Evolutionary conservation across 1,140 invertebrate species (phyloP).

Genomic region (Atta colombica): DNA sequence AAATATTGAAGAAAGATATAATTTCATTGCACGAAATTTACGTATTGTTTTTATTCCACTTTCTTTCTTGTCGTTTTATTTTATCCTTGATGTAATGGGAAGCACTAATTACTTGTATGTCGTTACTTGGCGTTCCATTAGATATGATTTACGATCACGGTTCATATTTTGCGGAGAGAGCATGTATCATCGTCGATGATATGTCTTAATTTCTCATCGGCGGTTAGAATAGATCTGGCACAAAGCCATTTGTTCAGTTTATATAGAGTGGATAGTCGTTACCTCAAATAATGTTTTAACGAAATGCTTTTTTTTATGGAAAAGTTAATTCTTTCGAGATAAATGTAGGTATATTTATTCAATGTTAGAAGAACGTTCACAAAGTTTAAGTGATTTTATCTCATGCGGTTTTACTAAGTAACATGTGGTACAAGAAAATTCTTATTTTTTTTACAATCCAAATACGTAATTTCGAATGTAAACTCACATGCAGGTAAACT

Average conservation of each 20-base stretch:
- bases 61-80: slow-evolving; percentile 17
- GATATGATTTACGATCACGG: slow-evolving; percentile 37
- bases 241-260: slow-evolving; percentile 32
- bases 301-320: neutral
- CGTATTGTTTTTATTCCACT: slow-evolving; percentile 3
- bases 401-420: neutral
- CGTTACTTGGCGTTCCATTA: slow-evolving; percentile 1
- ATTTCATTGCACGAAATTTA: neutral
- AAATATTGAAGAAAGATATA: slow-evolving; percentile 11
- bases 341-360: neutral
- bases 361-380: neutral
- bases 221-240: slow-evolving; percentile 10
- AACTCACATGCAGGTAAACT: neutral
- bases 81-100: neutral
- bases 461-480: neutral
- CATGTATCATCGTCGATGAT: slow-evolving; percentile 12
- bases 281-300: slow-evolving; percentile 39
- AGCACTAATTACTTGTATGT: slow-evolving; percentile 13
- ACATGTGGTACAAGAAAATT: neutral
- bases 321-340: slow-evolving; percentile 1
- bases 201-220: slow-evolving; percentile 29
- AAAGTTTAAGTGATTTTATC: slow-evolving; percentile 10
- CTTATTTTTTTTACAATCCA: slow-evolving; percentile 3
- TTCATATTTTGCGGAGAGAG: slow-evolving; percentile 24
- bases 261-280: slow-evolving; percentile 2